Conservation (phyloP, 2,113 vertebrate species). For the Corynorhinus townsendii region DNA sequence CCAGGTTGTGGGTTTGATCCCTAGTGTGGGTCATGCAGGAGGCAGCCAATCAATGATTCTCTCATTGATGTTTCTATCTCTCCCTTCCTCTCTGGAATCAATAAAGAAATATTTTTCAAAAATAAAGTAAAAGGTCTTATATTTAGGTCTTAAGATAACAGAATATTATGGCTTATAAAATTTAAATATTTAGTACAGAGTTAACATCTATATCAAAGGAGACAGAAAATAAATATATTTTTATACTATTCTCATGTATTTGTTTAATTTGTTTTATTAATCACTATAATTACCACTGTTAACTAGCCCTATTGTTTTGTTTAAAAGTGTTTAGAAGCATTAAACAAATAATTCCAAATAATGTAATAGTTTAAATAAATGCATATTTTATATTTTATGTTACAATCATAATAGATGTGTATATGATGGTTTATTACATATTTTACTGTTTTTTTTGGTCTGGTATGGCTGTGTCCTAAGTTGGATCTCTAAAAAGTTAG, state of each 20-base stretch:
- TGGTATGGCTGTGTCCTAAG: background rate
- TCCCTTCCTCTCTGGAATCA: background rate
- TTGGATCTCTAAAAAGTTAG: background rate
- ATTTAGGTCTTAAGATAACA: background rate
- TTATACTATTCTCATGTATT: background rate
- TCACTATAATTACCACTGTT: background rate
- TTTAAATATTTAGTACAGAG: background rate
- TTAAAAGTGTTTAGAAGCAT: background rate
- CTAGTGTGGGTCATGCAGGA: background rate
- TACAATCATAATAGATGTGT: background rate
- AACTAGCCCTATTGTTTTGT: background rate
- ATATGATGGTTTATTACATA: background rate
- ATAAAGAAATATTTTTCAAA: background rate
- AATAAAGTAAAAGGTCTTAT: background rate
- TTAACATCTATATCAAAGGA: background rate
- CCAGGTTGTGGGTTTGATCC: background rate
- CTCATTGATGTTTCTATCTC: background rate
- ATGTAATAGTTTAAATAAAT: background rate
- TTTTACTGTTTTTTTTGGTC: background rate
- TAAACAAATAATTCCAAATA: conserved; percentile 33
- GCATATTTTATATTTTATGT: background rate
- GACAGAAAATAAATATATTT: background rate
- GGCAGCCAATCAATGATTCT: background rate
- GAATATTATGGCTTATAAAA: background rate
- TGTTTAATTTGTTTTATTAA: background rate